Evolutionary conservation across 2,797 vertebrate genomes (phyloP).

Genomic region (Gambusia yucatana): DNA sequence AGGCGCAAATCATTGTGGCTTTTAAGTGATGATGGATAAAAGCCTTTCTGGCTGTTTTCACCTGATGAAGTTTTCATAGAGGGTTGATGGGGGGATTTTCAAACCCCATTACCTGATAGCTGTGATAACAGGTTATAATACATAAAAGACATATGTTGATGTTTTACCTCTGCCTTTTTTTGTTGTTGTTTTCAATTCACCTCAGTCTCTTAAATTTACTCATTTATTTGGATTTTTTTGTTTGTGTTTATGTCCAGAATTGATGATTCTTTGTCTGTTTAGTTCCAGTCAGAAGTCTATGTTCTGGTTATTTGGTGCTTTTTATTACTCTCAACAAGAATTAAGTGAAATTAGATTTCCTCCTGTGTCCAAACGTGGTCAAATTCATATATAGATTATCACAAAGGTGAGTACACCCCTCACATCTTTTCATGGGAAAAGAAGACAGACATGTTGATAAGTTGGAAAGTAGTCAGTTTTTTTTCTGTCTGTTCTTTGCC

Average conservation of each 20-base stretch:
- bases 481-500: background rate
- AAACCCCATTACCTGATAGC: constrained; percentile 47
- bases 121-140: constrained; percentile 22
- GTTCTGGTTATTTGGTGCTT: background rate
- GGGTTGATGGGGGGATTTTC: constrained; percentile 47
- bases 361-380: background rate
- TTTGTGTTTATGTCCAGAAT: background rate
- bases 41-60: constrained; percentile 44
- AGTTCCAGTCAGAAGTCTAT: background rate
- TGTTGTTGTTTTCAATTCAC: background rate
- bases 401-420: background rate
- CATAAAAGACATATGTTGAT: constrained; percentile 3
- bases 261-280: background rate
- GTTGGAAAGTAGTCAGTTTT: background rate
- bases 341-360: background rate
- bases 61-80: constrained; percentile 54
- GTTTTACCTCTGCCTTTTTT: background rate
- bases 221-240: background rate
- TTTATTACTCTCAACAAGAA: background rate
- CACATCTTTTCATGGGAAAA: background rate
- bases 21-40: constrained; percentile 67
- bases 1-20: constrained; percentile 52
- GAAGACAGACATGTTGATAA: background rate
- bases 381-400: background rate
- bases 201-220: background rate